Conservation (phyloP, 2,797 vertebrate genomes). For the Antennarius maculatus region DNA sequence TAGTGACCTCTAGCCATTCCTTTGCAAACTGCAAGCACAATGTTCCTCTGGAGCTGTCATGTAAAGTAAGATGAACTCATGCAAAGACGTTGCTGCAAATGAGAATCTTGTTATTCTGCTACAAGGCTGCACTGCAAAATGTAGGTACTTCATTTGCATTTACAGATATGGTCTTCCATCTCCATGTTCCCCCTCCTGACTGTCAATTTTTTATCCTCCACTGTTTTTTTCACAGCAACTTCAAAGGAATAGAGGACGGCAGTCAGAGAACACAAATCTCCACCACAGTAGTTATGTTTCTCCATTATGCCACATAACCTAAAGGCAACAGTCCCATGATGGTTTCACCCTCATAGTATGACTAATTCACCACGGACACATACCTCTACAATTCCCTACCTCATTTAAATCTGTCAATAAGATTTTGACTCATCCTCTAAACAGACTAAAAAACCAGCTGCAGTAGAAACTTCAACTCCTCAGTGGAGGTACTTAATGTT, state of each 20-base stretch:
- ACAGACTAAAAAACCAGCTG: no score
- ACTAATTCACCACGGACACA: background rate
- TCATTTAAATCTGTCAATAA: no score
- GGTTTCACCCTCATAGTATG: no score
- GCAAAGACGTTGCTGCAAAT: constrained; percentile 7
- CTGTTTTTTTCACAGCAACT: constrained; percentile 9
- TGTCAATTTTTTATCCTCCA: background rate
- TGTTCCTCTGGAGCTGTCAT: constrained; percentile 5
- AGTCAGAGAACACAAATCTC: no score
- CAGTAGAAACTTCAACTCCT: no score
- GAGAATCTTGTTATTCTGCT: constrained; percentile 1
- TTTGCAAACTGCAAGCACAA: background rate
- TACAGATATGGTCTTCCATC: constrained; percentile 5
- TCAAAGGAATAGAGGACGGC: background rate
- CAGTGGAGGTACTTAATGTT: no score
- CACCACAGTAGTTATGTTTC: no score
- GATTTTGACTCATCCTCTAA: no score
- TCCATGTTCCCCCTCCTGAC: constrained; percentile 12
- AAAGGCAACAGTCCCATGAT: no score
- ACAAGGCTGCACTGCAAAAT: constrained; percentile 15
- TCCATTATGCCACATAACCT: no score
- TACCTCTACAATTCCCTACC: no score
- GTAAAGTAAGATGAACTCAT: background rate
- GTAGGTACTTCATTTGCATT: constrained; percentile 31
- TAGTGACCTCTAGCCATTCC: background rate